phyloP scores from a whole-genome alignment of 1,140 invertebrate genomes.

The Drosophila ohnishii region DNA sequence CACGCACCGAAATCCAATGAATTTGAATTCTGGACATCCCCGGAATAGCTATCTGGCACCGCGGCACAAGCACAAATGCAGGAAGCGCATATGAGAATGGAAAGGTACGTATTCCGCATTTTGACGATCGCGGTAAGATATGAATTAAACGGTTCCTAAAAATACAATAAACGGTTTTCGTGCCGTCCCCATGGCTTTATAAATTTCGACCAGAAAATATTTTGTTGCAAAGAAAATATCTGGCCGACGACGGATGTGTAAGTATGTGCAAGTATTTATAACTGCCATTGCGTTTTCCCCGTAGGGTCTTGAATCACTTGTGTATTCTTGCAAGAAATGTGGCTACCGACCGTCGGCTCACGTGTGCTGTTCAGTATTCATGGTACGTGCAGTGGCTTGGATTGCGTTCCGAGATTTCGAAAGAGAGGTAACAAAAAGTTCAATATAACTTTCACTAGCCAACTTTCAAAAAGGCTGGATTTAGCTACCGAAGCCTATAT shows the following conservation, averaged over 20 bases:
- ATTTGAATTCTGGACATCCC: constrained; percentile 83
- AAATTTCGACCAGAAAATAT: constrained; percentile 39
- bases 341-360: constrained; percentile 16
- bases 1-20: constrained; percentile 76
- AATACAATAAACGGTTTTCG: constrained; percentile 56
- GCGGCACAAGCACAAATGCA: constrained; percentile 23
- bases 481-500: constrained; percentile 31
- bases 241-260: constrained; percentile 15
- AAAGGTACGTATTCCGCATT: constrained; percentile 45
- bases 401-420: constrained; percentile 40
- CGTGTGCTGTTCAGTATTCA: constrained; percentile 54
- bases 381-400: constrained; percentile 47
- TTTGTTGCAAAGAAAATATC: constrained; percentile 40
- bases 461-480: constrained; percentile 40
- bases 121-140: constrained; percentile 31
- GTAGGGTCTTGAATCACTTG: constrained; percentile 41
- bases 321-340: constrained; percentile 57
- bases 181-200: constrained; percentile 36
- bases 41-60: constrained; percentile 83
- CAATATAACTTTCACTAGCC: constrained; percentile 46
- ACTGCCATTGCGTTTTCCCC: constrained; percentile 38
- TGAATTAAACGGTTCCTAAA: constrained; percentile 48
- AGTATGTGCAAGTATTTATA: constrained; percentile 53
- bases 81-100: constrained; percentile 25
- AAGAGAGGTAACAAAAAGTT: constrained; percentile 38